phyloP scores from a whole-genome alignment of 2,113 vertebrate genomes.

The Bubalus kerabau region DNA sequence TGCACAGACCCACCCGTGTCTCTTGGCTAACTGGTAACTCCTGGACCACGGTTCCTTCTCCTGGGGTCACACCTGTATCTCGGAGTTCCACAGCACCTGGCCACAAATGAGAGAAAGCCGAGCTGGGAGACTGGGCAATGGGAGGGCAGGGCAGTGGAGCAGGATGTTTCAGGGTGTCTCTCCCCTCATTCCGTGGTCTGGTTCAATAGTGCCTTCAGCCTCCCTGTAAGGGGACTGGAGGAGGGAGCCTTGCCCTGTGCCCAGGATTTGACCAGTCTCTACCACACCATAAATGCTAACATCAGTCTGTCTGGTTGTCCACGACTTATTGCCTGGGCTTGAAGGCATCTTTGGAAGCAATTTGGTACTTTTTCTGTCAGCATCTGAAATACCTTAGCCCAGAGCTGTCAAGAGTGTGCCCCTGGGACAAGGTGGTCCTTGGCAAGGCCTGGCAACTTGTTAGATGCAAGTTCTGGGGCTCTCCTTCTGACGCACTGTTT shows the following conservation, averaged over 20 bases:
- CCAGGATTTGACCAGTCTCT: neutral
- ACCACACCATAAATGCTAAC: too few species aligned
- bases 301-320: neutral
- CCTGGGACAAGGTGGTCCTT: neutral
- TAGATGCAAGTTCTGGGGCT: neutral
- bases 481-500: neutral
- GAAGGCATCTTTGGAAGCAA: neutral
- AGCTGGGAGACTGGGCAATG: neutral
- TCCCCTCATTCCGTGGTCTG: accelerated
- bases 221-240: neutral
- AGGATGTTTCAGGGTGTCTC: accelerated
- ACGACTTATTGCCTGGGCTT: neutral
- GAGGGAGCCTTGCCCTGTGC: neutral
- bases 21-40: neutral
- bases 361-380: neutral
- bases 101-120: too few species aligned
- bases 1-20: accelerated
- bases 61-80: neutral
- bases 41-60: neutral
- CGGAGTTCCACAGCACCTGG: accelerated
- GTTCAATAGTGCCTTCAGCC: neutral
- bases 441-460: neutral
- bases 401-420: neutral
- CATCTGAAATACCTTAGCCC: neutral
- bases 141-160: neutral